A percentile compares a stretch with the other conserved stretches of the same genome.
Conservation (phyloP, 1,140 invertebrate genomes). For the Saccostrea echinata region DNA sequence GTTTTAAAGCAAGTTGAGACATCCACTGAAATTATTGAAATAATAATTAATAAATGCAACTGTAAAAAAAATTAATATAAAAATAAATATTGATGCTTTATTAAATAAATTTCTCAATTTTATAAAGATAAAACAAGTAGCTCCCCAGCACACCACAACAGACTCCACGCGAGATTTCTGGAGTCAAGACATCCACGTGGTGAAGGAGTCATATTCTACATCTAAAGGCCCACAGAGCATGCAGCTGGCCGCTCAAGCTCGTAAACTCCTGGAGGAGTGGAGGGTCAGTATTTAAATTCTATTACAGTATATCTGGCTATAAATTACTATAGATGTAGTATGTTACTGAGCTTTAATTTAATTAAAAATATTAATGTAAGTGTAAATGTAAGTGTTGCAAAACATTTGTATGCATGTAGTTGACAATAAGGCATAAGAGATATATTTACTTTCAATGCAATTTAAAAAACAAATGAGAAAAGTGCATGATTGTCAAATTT, state of each 20-base stretch:
- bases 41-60: no score
- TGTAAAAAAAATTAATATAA: background rate
- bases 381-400: no score
- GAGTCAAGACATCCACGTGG: constrained; percentile 88
- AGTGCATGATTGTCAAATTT: no score
- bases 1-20: background rate
- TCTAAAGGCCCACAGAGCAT: constrained; percentile 64
- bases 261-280: constrained; percentile 48
- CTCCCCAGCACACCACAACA: constrained; percentile 88
- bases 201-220: constrained; percentile 71
- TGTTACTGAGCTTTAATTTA: no score
- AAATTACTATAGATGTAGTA: no score
- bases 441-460: no score
- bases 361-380: no score
- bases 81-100: background rate
- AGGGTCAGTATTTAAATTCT: constrained; percentile 15
- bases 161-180: constrained; percentile 87
- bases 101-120: background rate
- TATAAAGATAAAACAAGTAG: constrained; percentile 90
- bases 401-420: no score
- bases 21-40: background rate
- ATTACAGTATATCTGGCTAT: no score
- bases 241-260: constrained; percentile 48
- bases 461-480: no score
- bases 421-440: no score